Evolutionary conservation across 2,797 vertebrate species (phyloP), one percentile per base, ranked within the genome.

Genomic region (Nothura maculosa): DNA sequence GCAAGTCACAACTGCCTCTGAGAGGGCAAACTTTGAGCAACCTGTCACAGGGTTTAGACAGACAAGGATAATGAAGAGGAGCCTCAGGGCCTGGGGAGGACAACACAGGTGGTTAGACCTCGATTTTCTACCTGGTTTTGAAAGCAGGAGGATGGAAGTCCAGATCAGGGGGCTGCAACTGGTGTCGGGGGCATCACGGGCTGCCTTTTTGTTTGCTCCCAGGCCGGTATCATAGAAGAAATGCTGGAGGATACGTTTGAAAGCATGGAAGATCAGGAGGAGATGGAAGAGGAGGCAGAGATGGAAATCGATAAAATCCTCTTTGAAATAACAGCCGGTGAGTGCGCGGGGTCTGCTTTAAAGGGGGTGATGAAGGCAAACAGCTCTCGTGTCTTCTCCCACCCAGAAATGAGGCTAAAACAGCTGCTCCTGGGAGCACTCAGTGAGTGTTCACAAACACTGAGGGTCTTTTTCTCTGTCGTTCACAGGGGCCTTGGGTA

Each of bases 221-320:
- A 99, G 98, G 98, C 98, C 76, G 99, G 99, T 38, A 99, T 99
- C 74, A 99, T 99, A 97, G 99, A 99, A 94, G 99, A 99, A 81
- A 99, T 99, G 99, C 87, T 99, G 82, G 99, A 99, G 90, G 99
- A 99, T 84, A 99, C 99, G 2, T 98, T 99, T 96, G 99, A 99
- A 96, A 97, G 98, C 93, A 98, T 99, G 99, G 99, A 99, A 16
- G 99, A 99, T 90, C 98, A 98, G 94, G 99, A 99, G 50, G 99
- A 99, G 66, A 99, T 99, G 99, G 99, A 99, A 90, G 99, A 99
- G 95, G 99, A 96, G 89, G 99, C 99, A 2, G 99, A 99, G 97
- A 98, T 98, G 57, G 99, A 99, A 95, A 98, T 99, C 4, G 99
- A 99, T 93, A 99, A 98, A 97, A 99, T 99, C 95, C 98, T 99